Base-by-base conservation (phyloP, 2,113 vertebrate species). In the Zosterops hypoxanthus region DNA sequence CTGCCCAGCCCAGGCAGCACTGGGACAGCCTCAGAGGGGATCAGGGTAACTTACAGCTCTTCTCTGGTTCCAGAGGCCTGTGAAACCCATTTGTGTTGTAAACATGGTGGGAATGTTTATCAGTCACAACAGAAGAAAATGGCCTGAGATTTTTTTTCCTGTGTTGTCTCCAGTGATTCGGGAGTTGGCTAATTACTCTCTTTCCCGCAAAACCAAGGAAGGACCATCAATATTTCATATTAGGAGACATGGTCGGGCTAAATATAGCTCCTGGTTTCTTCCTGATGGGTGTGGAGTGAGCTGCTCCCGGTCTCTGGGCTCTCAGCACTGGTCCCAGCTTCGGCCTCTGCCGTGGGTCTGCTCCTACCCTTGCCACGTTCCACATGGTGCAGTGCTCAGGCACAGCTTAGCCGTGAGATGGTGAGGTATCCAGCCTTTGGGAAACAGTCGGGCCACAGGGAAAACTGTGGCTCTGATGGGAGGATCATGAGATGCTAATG, bases 201-300 rank as follows among this genome's bases (percentile, higher is more conserved):
- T 50, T 44, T 59, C 78, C 80, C 92, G 59, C 65, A 83, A 76
- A 92, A 34, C 46, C 49, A 29, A 79, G 80, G 25, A 66, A 52
- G 24, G 36, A 61, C 53, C 41, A 69, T 94, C 61, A 79, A 11
- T 95, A 82, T 92, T 94, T 95, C 53, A 82, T 46, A 22, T 41
- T 42, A 31, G 53, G 77, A 72, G 90, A 50, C 0, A 1, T 16
- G 18, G 42, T 41, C 0, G 0, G 59, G 86, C 49, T 90, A 81
- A 95, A 83, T 65, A 76, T 7, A 78, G 46, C 39, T 75, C 4
- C 57, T 56, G 59, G 5, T 42, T 52, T 31, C 60, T 63, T 70
- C 19, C 41, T 56, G 34, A 11, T 0, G 3, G 53, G 34, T 0
- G 0, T 29, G 42, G 34, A 26, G 41, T 0, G 0, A 86, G 65